Evolutionary conservation across 2,888 invertebrate genomes (phyloP).

Genomic region (Microplitis deprimator): DNA sequence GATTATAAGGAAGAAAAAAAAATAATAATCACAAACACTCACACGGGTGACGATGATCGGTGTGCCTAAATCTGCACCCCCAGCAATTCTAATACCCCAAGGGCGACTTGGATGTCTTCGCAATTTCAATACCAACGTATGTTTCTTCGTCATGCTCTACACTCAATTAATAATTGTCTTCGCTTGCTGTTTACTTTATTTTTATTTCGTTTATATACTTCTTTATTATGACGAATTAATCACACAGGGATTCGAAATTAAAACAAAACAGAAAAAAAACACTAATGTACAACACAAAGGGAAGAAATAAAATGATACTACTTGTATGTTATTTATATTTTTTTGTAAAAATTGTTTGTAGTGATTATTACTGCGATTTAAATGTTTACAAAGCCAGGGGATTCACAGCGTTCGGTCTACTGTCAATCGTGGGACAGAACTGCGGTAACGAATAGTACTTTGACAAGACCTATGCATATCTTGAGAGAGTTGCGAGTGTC

Average conservation of each 20-base stretch:
- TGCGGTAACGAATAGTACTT: conserved; percentile 53
- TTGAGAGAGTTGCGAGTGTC: conserved; percentile 38
- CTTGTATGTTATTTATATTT: neutral
- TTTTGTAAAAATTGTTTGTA: neutral
- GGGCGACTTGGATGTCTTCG: conserved; percentile 80
- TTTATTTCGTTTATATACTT: neutral
- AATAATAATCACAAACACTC: conserved; percentile 66
- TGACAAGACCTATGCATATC: conserved; percentile 61
- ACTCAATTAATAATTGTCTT: neutral
- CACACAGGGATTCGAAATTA: conserved; percentile 2
- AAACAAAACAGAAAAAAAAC: conserved; percentile 4
- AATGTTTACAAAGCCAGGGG: neutral
- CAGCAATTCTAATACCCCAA: conserved; percentile 91
- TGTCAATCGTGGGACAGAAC: conserved; percentile 8
- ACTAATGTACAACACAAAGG: neutral
- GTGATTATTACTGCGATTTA: neutral
- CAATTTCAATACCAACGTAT: conserved; percentile 83
- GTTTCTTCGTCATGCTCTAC: conserved; percentile 78
- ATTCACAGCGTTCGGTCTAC: conserved; percentile 14
- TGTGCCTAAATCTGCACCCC: conserved; percentile 88
- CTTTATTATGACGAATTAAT: neutral
- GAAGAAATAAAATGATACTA: neutral
- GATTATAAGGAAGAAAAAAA: neutral
- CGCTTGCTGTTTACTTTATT: neutral
- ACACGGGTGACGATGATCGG: conserved; percentile 92